Percentiles rank a stretch among this genome's conserved stretches.
phyloP scores from a whole-genome alignment of 2,113 vertebrate species.

The Mustela nigripes region DNA sequence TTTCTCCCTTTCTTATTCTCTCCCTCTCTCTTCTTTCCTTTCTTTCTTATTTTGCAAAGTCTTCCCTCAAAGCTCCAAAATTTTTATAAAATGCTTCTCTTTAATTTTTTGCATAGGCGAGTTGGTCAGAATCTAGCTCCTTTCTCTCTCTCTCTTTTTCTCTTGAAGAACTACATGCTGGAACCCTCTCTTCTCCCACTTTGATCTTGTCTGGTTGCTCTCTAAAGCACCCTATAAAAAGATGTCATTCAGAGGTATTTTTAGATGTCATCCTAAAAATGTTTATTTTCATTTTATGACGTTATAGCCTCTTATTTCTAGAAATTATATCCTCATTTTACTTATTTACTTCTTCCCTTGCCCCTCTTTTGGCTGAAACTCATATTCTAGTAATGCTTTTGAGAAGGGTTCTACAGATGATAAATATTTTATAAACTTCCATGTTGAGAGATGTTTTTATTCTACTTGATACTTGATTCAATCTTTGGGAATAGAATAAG shows the following conservation, averaged over 20 bases:
- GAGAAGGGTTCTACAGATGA: not conserved
- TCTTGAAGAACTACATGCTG: not conserved
- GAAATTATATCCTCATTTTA: not conserved
- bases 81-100: conserved; percentile 6
- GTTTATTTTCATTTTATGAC: not conserved
- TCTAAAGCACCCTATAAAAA: not conserved
- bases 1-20: not conserved
- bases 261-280: not conserved
- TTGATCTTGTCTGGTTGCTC: not conserved
- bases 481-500: not conserved
- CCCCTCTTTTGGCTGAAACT: not conserved
- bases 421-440: conserved; percentile 4
- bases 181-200: not conserved
- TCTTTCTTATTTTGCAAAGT: not conserved
- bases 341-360: not conserved
- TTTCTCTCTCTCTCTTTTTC: not conserved
- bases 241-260: not conserved
- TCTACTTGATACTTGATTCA: not conserved
- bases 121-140: not conserved
- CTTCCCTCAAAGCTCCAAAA: not conserved
- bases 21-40: not conserved
- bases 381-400: not conserved
- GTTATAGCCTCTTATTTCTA: not conserved
- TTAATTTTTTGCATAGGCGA: not conserved
- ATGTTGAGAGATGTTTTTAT: not conserved